phyloP scores from a whole-genome alignment of 2,797 vertebrate genomes.

The Danio albolineatus region DNA sequence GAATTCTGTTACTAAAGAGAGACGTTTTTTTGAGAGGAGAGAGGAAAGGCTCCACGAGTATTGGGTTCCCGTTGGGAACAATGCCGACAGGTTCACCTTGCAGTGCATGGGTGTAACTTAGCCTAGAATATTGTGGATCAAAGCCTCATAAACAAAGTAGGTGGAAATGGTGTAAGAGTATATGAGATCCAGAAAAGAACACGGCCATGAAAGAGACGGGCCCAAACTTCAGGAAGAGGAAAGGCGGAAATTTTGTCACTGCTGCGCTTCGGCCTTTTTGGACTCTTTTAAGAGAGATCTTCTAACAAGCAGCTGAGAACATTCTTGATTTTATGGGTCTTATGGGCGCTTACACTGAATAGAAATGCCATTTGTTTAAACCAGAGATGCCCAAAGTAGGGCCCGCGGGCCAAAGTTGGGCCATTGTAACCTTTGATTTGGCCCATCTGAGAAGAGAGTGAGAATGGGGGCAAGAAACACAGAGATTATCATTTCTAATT shows the following conservation, averaged over 20 bases:
- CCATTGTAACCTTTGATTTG: too few relatives aligned
- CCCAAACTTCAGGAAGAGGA: constrained; percentile 59
- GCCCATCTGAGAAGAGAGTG: too few relatives aligned
- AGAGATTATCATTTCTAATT: too few relatives aligned
- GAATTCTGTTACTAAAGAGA: constrained; percentile 70
- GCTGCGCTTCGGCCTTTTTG: constrained; percentile 19
- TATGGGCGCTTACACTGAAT: not conserved
- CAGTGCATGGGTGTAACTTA: constrained; percentile 74
- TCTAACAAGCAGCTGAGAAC: not conserved
- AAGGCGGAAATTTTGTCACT: constrained; percentile 54
- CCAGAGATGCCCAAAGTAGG: too few relatives aligned
- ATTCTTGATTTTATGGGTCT: constrained; percentile 6
- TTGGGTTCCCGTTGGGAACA: constrained; percentile 72
- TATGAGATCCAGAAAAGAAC: constrained; percentile 69
- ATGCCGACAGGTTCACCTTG: constrained; percentile 73
- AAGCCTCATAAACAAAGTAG: constrained; percentile 72
- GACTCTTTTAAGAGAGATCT: constrained; percentile 31
- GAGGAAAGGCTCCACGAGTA: constrained; percentile 71
- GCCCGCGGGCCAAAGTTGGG: too few relatives aligned
- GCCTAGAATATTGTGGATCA: constrained; percentile 74
- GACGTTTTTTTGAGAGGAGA: constrained; percentile 62
- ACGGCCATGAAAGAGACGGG: constrained; percentile 64
- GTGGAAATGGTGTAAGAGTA: constrained; percentile 73
- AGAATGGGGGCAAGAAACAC: too few relatives aligned
- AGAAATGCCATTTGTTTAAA: not conserved